These are phyloP conservation scores for Helostoma temminkii DNA, from an alignment of 2,797 vertebrate species.

Conservation along the genomic window DNA sequence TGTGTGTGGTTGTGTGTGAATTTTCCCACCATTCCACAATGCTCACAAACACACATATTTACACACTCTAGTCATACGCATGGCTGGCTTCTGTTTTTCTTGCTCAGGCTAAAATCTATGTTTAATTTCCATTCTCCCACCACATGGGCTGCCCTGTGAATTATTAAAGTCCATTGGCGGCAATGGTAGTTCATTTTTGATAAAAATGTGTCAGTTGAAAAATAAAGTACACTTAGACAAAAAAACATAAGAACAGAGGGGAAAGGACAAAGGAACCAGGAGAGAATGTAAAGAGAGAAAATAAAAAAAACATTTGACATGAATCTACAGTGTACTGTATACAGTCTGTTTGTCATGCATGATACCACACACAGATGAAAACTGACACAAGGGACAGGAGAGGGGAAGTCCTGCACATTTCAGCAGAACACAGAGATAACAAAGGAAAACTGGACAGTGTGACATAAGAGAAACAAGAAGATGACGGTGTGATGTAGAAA, in stretches of 20 bases:
- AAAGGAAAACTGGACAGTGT: not conserved
- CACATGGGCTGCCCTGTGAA: constrained; percentile 68
- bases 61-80: constrained; percentile 41
- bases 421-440: constrained; percentile 7
- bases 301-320: constrained; percentile 32
- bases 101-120: constrained; percentile 65
- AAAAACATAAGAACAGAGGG: constrained; percentile 7
- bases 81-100: constrained; percentile 50
- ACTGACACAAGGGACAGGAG: constrained; percentile 30
- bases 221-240: constrained; percentile 48
- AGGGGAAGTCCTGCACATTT: constrained; percentile 37
- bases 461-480: constrained; percentile 1
- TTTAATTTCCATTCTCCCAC: constrained; percentile 80
- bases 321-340: constrained; percentile 18
- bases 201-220: constrained; percentile 53
- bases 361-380: too few relatives aligned
- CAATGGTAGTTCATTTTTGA: constrained; percentile 61
- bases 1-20: constrained; percentile 18
- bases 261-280: constrained; percentile 3
- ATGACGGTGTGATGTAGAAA: constrained; percentile 15
- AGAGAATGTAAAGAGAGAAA: constrained; percentile 1
- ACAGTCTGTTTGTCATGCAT: constrained; percentile 47
- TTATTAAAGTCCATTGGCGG: constrained; percentile 74
- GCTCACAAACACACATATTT: constrained; percentile 8
- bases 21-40: constrained; percentile 19